Base-by-base conservation (phyloP, 2,797 vertebrate species). In the Platyrinchus mystaceus region DNA sequence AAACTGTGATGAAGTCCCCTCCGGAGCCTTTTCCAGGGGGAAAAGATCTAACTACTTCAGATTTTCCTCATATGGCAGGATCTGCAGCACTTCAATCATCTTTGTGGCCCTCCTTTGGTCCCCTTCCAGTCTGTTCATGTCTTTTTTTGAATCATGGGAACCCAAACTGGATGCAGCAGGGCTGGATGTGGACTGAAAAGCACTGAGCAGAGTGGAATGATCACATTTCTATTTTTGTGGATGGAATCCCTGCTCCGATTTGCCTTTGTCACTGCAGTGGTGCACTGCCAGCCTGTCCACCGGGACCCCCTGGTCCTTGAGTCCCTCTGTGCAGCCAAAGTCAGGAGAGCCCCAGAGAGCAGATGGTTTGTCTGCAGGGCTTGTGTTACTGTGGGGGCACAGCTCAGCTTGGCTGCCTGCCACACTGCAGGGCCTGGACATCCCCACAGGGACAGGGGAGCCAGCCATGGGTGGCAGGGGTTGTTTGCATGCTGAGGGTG, bases 401-500 rank as follows among this genome's bases (percentile, higher is more conserved):
- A n/a, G 17, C 36, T 41, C 78, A 39, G 21, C 36, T 22, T 37
- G 46, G 5, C 66, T 70, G 75, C 6, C 43, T 67, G 47, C 60
- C 46, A n/a, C 0, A 0, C 74, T 81, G 34, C 49, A 23, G 37
- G 37, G 16, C 10, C 34, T 58, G 9, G 12, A 21, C 27, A 9
- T 53, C 2, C 3, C 18, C 20, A 16, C 16, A 7, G 27, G 27
- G 55, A 46, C 30, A 41, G 52, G 20, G 53, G 8, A 85, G 30
- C 16, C 4, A 4, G 27, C 28, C 17, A 1, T 1, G 22, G 21
- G 16, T 18, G 5, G 26, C 39, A 28, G 58, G 49, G 20, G 18
- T 12, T 46, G 26, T 52, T 41, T 49, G 36, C 27, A 11, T 0
- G 0, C 27, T 39, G 20, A 39, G 23, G 15, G 13, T 20, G 8